Percentiles rank a stretch among this genome's conserved stretches.
Evolutionary conservation across 2,797 vertebrate species (phyloP).

Genomic region (Halcyon smyrnensis): DNA sequence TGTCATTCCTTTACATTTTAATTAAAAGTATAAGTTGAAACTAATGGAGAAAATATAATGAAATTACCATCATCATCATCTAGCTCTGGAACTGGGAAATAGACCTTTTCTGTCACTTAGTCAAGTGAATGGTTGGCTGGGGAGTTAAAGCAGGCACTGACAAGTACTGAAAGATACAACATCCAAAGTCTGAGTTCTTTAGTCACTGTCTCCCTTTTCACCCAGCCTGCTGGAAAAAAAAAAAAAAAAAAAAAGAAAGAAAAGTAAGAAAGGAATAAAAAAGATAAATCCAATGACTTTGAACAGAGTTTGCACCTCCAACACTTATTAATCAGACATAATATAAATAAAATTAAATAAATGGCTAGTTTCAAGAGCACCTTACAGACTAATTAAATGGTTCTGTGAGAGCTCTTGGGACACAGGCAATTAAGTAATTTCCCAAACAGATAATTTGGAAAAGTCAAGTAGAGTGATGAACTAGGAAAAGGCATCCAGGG

Average conservation of each 20-base stretch:
- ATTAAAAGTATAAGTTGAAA: conserved; percentile 66
- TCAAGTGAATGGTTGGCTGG: background rate
- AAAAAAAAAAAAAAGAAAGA: background rate
- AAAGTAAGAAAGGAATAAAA: background rate
- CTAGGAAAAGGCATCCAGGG: background rate
- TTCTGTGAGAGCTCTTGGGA: conserved; percentile 20
- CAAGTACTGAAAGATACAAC: background rate
- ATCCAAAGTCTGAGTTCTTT: background rate
- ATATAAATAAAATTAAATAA: conserved; percentile 56
- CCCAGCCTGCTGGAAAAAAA: background rate
- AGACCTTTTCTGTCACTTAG: background rate
- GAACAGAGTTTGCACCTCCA: background rate
- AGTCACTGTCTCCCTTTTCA: background rate
- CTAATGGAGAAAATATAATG: conserved; percentile 50
- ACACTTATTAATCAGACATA: conserved; percentile 11
- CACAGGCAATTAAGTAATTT: conserved; percentile 44
- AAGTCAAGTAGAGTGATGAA: background rate
- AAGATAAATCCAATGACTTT: conserved; percentile 7
- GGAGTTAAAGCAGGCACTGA: background rate
- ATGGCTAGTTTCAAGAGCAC: conserved; percentile 24
- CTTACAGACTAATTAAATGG: conserved; percentile 56
- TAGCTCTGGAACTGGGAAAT: conserved; percentile 23
- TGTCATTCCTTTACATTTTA: conserved; percentile 56
- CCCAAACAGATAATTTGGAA: conserved; percentile 54
- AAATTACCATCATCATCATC: conserved; percentile 18